A percentile compares a stretch with the other conserved stretches of the same genome.
phyloP scores from a whole-genome alignment of 2,888 invertebrate genomes.

The Neoitamus cyanurus region DNA sequence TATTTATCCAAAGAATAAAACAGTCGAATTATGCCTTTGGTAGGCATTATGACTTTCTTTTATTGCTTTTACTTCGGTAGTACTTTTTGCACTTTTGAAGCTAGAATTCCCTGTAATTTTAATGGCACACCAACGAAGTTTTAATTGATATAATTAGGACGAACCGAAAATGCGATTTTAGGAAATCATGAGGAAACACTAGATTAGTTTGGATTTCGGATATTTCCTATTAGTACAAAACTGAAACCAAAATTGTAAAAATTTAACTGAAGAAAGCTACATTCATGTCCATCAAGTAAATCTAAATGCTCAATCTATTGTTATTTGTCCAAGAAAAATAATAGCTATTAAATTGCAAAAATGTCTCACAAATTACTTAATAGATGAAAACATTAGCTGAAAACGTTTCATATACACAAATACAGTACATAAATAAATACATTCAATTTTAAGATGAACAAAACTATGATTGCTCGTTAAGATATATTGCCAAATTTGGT shows the following conservation, averaged over 20 bases:
- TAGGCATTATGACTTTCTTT: too few species aligned
- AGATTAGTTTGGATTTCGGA: too few species aligned
- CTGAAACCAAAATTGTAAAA: background rate
- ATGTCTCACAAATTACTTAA: slow-evolving; percentile 17
- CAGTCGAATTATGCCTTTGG: too few species aligned
- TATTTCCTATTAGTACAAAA: background rate
- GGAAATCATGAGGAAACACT: too few species aligned
- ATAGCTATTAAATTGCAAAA: background rate
- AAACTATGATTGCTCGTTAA: slow-evolving; percentile 3
- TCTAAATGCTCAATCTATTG: background rate
- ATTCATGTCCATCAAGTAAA: background rate
- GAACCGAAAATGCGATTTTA: too few species aligned
- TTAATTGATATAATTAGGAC: too few species aligned
- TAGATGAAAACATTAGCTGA: slow-evolving; percentile 2
- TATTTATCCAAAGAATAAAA: too few species aligned
- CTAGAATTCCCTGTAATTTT: too few species aligned
- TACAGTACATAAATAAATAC: slow-evolving; percentile 23
- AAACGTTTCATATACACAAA: slow-evolving; percentile 14
- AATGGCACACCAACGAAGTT: too few species aligned
- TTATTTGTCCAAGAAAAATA: background rate
- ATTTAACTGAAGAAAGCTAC: background rate
- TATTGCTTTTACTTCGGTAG: too few species aligned
- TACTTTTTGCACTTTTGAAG: too few species aligned
- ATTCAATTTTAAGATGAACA: slow-evolving; percentile 2
- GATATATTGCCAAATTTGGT: slow-evolving; percentile 20